Base-by-base conservation (phyloP, 2,797 vertebrate genomes). In the Argyrosomus regius region DNA sequence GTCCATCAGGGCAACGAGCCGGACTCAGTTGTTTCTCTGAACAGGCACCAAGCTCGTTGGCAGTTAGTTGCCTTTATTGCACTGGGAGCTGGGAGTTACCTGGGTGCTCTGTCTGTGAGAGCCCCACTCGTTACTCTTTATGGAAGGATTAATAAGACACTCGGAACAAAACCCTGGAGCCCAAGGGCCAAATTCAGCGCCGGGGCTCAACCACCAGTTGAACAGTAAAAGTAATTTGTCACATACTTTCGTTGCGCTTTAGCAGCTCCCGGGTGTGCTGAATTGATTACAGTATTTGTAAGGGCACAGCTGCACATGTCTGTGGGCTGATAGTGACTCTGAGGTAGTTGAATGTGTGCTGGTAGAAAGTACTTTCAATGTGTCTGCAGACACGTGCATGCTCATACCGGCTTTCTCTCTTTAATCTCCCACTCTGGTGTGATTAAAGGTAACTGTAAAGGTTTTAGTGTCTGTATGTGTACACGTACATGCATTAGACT, bases 151-250 rank as follows among this genome's bases (percentile, higher is more conserved):
- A 87, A 88, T 83, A 84, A 88, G 77, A 89, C 70, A 80, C 63
- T 81, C 58, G 39, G 58, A 83, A 86, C 78, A 87, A 90, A 92
- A 72, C 59, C 76, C 60, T 57, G 62, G 57, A 83, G 75, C 75
- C 65, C 24, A 79, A 82, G 84, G 65, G 70, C 68, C 57, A 72
- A 78, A 71, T 0, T n/a, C 14, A 4, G 58, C 35, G 63, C 86
- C 83, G 84, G 80, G 35, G 72, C 68, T 52, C 45, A 73, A 68
- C 74, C 84, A 80, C 73, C 45, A 80, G 54, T 87, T 76, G 41
- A 78, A 79, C 75, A 72, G 77, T 83, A 75, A 87, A 89, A 92
- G 85, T 70, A 82, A 91, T 90, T 88, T 90, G 86, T 91, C 83
- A 78, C 85, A 80, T 83, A 66, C 45, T 85, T 87, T 87, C 24